Conservation (phyloP, 2,113 vertebrate genomes). For the Stigmatopora argus region DNA sequence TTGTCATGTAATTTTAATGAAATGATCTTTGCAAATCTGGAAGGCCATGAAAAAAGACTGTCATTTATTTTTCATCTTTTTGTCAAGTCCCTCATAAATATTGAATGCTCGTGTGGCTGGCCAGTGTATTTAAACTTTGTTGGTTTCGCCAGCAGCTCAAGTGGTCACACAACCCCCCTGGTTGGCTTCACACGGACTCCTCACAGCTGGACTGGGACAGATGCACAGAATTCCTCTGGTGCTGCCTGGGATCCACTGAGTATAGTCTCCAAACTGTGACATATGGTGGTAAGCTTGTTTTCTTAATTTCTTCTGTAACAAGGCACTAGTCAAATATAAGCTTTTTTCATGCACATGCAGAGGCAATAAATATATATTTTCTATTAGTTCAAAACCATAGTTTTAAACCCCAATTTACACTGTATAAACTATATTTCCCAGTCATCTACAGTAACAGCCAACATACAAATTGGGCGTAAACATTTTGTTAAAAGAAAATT, state of each 20-base stretch:
- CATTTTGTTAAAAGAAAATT: background rate
- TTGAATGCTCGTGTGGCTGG: constrained; percentile 67
- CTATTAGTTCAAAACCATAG: too few species aligned
- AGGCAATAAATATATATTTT: background rate
- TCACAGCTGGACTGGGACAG: constrained; percentile 64
- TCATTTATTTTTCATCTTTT: constrained; percentile 79
- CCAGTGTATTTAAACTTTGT: constrained; percentile 70
- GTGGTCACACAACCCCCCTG: constrained; percentile 37
- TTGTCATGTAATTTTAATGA: constrained; percentile 74
- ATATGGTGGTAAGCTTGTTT: constrained; percentile 48
- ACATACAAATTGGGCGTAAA: background rate
- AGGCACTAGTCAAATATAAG: constrained; percentile 22
- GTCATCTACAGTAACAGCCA: background rate
- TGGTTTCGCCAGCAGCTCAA: constrained; percentile 69
- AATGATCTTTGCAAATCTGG: constrained; percentile 74
- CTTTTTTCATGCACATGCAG: constrained; percentile 13
- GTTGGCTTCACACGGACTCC: constrained; percentile 42
- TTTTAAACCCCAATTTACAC: background rate
- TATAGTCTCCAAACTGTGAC: constrained; percentile 27
- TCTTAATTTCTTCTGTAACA: constrained; percentile 28
- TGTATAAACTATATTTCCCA: constrained; percentile 6
- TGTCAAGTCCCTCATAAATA: constrained; percentile 75
- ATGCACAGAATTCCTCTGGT: constrained; percentile 65
- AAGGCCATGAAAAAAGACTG: constrained; percentile 70
- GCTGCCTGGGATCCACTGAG: constrained; percentile 44